Conservation (phyloP, 2,797 vertebrate species). For the Anisognathus igniventris region DNA sequence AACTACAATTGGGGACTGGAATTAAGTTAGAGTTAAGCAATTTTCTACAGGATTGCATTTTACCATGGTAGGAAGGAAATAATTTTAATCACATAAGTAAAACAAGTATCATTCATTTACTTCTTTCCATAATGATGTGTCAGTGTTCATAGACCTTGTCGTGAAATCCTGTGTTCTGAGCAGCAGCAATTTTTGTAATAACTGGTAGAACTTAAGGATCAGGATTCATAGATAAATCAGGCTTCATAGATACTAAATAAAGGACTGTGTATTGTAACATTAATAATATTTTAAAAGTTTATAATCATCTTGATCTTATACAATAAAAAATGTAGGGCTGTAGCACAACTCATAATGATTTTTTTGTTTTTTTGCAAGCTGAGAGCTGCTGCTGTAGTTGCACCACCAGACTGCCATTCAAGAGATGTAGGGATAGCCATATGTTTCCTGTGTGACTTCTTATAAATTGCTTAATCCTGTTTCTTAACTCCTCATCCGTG, state of each 20-base stretch:
- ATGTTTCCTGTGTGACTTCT: constrained; percentile 26
- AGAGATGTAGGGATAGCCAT: neutral
- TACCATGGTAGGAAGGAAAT: neutral
- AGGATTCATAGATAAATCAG: neutral
- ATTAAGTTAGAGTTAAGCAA: neutral
- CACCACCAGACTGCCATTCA: neutral
- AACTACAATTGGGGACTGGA: neutral
- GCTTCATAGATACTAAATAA: neutral
- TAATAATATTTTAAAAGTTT: neutral
- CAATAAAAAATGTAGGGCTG: neutral
- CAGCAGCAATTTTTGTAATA: neutral
- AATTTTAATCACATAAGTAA: neutral
- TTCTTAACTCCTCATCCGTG: constrained; percentile 14
- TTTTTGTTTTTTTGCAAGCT: neutral
- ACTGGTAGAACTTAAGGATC: neutral
- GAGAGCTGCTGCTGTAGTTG: neutral
- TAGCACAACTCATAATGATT: neutral
- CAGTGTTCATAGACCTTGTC: neutral
- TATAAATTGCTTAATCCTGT: constrained; percentile 14
- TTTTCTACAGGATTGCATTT: neutral
- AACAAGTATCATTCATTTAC: neutral
- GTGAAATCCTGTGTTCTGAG: neutral
- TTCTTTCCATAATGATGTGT: neutral
- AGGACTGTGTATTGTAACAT: neutral
- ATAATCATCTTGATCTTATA: neutral